Base-by-base conservation (phyloP, 2,888 invertebrate genomes). In the Coleophora flavipennella region DNA sequence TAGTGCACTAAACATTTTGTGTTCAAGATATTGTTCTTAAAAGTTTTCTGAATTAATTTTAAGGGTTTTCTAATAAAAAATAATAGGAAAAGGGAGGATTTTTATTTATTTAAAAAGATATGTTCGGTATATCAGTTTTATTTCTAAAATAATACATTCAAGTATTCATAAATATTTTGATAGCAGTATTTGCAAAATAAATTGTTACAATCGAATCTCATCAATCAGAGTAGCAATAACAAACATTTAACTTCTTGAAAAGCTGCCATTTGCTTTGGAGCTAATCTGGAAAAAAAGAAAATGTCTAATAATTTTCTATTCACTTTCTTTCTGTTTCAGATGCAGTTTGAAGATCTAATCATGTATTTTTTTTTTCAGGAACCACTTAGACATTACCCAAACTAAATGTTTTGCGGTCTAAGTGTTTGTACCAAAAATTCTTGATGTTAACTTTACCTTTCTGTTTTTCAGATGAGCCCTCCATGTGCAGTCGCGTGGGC, bases 401-500 rank as follows among this genome's bases (percentile, higher is more conserved):
- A 57, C 48, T 26, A 38, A 43, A 38, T 27, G 56, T 61, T 61
- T 66, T 55, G 48, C 43, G 46, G 76, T 84, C 78, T 83, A 78
- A 62, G 80, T 80, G 76, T 81, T 75, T 81, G 65, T 39, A 55
- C 51, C 55, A 49, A 52, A 54, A 59, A 55, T 59, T 61, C 52
- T 46, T 49, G 53, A 59, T 69, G 66, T 59, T 77, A 64, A 80
- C 53, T 57, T 80, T 66, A 85, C 85, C 84, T 80, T 83, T 85
- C 71, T 84, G 79, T 68, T 83, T 85, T 85, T 77, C 85, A 83
- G 85, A 76, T 78, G 79, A 64, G 62, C 85, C 81, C 63, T 76
- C 84, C 74, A 79, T 78, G 61, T 84, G 85, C 71, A 89, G 83
- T 69, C 88, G 83, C 63, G 88, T 88, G 62, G 89, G 88, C 66